Evolutionary conservation across 2,113 vertebrate species (phyloP), one percentile per base, ranked within the genome.

Genomic region (Istiophorus platypterus): DNA sequence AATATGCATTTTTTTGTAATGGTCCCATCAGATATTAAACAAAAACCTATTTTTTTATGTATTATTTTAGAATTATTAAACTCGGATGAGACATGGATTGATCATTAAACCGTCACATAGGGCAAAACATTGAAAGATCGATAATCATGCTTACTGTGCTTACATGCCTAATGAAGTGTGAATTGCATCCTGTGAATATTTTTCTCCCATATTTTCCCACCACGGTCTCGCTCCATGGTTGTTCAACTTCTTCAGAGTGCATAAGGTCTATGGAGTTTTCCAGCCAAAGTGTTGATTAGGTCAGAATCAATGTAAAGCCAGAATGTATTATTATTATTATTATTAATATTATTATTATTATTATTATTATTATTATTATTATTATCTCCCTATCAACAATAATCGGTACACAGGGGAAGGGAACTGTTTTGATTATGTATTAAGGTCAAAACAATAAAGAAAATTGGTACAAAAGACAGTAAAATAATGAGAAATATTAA

Each of bases 101-200:
- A 82, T 79, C 62, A 34, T 72, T 42, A 11, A 41, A n/a, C 20
- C 20, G n/a, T 67, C 45, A 22, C 18, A 58, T 26, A 14, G 27
- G 76, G 58, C 24, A 51, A 54, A 42, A 47, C 13, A 3, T 17
- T 59, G 59, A 67, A 34, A 26, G 42, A 72, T n/a, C 71, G 62
- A 75, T 76, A 79, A 76, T 78, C 47, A 31, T 63, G 49, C 20
- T 79, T 72, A 20, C 22, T 13, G 39, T 42, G 13, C 58, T 69
- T 52, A 9, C 15, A 12, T n/a, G 45, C 27, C 34, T 63, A 68
- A 0, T 58, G 8, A 64, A 72, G 59, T 52, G 14, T 56, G 22
- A 42, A 37, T 79, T 56, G 15, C 29, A 15, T 39, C 66, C 18
- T 4, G 5, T 7, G 18, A 79, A 26, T 65, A 29, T 17, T 67